Conservation (phyloP, 2,888 invertebrate genomes). For the Bombylius discolor region DNA sequence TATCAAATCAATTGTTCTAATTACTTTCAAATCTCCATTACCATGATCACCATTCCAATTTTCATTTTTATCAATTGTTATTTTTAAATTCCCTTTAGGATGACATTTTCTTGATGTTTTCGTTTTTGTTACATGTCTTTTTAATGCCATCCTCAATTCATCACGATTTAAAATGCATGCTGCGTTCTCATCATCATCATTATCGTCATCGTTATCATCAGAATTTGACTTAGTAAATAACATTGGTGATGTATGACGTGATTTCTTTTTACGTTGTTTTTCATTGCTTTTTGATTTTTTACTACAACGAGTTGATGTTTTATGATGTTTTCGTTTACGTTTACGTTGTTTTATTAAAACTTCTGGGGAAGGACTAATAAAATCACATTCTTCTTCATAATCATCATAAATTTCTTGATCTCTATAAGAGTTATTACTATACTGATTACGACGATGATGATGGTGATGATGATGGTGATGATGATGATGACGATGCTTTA, state of each 20-base stretch:
- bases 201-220: slow-evolving; percentile 13
- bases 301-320: not conserved
- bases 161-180: slow-evolving; percentile 22
- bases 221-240: not conserved
- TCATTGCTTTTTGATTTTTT: too few relatives aligned
- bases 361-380: not conserved
- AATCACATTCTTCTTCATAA: not conserved
- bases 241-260: not conserved
- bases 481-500: slow-evolving; percentile 6
- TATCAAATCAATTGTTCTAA: not conserved
- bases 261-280: not conserved
- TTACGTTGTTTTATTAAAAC: not conserved
- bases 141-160: slow-evolving; percentile 25
- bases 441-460: not conserved
- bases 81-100: not conserved
- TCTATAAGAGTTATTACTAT: not conserved
- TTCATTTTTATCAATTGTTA: not conserved
- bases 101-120: slow-evolving; percentile 3
- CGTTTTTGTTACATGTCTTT: not conserved
- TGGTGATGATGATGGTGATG: slow-evolving; percentile 2
- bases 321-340: slow-evolving; percentile 7
- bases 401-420: not conserved
- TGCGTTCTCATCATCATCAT: slow-evolving; percentile 13
- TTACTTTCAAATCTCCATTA: not conserved
- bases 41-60: too few relatives aligned